These are phyloP conservation scores for Helarctos malayanus DNA, from an alignment of 2,797 vertebrate genomes.

Conservation along the genomic window DNA sequence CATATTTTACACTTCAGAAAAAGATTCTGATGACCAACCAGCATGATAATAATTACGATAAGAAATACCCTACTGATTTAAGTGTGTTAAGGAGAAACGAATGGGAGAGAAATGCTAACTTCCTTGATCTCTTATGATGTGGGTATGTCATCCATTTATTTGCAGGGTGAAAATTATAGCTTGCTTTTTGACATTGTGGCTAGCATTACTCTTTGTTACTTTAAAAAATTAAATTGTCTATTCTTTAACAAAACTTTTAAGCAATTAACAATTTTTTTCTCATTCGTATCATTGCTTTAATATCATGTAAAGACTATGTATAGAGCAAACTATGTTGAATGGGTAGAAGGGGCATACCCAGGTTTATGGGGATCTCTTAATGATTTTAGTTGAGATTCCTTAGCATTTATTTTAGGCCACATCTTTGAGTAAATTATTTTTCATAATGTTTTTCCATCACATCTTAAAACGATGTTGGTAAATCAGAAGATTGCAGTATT, in stretches of 20 bases:
- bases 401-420: constrained; percentile 44
- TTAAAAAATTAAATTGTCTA: constrained; percentile 64
- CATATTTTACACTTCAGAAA: constrained; percentile 33
- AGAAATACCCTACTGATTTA: neutral
- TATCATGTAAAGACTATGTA: constrained; percentile 19
- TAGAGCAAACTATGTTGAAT: constrained; percentile 39
- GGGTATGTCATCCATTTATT: constrained; percentile 1
- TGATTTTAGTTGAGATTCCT: constrained; percentile 16
- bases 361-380: neutral
- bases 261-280: constrained; percentile 71
- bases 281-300: constrained; percentile 34
- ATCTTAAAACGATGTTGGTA: constrained; percentile 17
- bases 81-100: constrained; percentile 38
- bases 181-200: constrained; percentile 66
- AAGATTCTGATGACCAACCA: constrained; percentile 39
- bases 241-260: constrained; percentile 64
- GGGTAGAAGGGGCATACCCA: neutral
- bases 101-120: constrained; percentile 48
- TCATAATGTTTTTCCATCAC: neutral
- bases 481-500: constrained; percentile 56
- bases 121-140: constrained; percentile 28
- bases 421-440: constrained; percentile 48
- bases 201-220: constrained; percentile 62
- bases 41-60: neutral
- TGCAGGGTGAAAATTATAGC: constrained; percentile 53